Evolutionary conservation across 2,888 invertebrate species (phyloP), one percentile per base, ranked within the genome.

Genomic region (Acanthosoma haemorrhoidale): DNA sequence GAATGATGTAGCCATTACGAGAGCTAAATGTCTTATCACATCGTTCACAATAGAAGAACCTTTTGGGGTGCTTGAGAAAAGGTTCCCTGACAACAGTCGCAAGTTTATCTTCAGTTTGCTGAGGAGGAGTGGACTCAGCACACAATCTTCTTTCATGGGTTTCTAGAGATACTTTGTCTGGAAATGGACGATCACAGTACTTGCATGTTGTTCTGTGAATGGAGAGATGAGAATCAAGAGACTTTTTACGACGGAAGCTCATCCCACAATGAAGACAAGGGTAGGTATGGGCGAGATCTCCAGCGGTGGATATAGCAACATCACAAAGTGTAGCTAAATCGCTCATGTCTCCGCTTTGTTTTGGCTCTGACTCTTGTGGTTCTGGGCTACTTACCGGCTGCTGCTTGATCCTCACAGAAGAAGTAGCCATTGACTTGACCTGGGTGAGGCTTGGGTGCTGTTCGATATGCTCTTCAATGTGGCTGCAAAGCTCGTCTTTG

Each of bases 1-100:
- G 75, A 29, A 75, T 75, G 21, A 74, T 72, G 43, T 71, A 75
- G 4, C 75, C 82, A 71, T 82, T 82, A 6, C 82, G 77, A 4
- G 75, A 75, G 15, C 72, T 73, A 36, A 75, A 75, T 6, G 70
- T 73, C 60, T 73, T 73, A 38, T 72, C 71, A 70, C 75, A 75
- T 32, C 71, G 58, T 39, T 74, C 74, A 69, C 75, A 75, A 38
- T 71, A 72, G 57, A 75, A 75, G 58, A 61, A 71, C 59, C 74
- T 58, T 51, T 73, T 73, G 3, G 73, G 72, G 58, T 72, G 43
- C 60, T 73, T 73, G 11, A 21, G 59, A 15, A 15, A 39, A 11
- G 34, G 29, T 5, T 51, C 21, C 38, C 70, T 16, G 15, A 43
- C 25, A 11, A 38, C 32, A 36, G 38, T 31, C 15, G 31, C 31